phyloP scores from a whole-genome alignment of 2,113 vertebrate species.

The Vombatus ursinus region DNA sequence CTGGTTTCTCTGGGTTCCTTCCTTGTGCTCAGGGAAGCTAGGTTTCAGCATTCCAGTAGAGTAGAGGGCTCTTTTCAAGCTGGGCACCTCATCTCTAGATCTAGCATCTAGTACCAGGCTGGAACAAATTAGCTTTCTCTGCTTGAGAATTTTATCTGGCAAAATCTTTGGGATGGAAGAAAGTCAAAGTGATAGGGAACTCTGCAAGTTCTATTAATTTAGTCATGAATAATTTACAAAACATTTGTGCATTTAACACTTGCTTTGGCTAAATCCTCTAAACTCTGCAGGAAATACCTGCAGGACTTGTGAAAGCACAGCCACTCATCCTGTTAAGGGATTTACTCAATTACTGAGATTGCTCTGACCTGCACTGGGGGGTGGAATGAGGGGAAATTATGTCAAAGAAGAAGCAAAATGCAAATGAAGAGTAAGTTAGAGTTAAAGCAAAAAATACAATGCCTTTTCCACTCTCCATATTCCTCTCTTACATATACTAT shows the following conservation, averaged over 20 bases:
- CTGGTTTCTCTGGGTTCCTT: slow-evolving; percentile 56
- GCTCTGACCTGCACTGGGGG: not conserved
- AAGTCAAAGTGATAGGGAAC: not conserved
- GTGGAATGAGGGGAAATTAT: not conserved
- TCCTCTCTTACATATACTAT: not conserved
- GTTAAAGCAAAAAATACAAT: not conserved
- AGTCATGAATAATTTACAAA: not conserved
- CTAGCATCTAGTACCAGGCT: not conserved
- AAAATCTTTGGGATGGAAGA: not conserved
- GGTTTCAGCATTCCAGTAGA: not conserved
- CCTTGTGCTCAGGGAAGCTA: not conserved
- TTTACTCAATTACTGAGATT: not conserved
- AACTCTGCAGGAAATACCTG: not conserved
- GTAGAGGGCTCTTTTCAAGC: not conserved
- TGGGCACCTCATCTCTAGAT: not conserved
- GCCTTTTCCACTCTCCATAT: not conserved
- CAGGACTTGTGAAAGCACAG: not conserved
- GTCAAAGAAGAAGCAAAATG: not conserved
- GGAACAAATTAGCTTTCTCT: not conserved
- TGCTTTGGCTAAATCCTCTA: not conserved
- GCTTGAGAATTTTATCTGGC: not conserved
- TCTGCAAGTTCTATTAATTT: not conserved
- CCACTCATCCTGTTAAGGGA: not conserved
- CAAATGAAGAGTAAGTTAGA: not conserved
- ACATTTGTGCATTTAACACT: not conserved